Percentiles rank a stretch among this genome's conserved stretches.
Conservation (phyloP, 2,888 invertebrate species). For the Lithosia quadra region DNA sequence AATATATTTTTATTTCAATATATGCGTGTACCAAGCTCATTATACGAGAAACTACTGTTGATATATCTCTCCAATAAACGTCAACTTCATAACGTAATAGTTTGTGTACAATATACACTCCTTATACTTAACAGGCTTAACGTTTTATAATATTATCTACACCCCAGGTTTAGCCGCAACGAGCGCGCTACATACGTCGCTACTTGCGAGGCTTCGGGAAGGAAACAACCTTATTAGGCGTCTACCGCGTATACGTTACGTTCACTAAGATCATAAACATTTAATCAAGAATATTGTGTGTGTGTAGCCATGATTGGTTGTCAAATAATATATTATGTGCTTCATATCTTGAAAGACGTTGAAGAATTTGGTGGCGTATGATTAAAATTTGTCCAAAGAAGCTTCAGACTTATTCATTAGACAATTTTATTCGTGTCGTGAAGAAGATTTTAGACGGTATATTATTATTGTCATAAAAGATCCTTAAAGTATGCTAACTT, state of each 20-base stretch:
- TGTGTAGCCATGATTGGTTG: slow-evolving; percentile 21
- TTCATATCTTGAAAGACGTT: not conserved
- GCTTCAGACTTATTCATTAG: not conserved
- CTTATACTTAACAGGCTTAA: slow-evolving; percentile 51
- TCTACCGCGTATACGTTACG: slow-evolving; percentile 36
- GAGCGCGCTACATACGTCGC: slow-evolving; percentile 23
- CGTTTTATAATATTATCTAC: slow-evolving; percentile 51
- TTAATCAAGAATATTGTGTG: slow-evolving; percentile 46
- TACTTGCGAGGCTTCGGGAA: slow-evolving; percentile 50
- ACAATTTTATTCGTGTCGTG: not conserved
- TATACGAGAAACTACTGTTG: not conserved
- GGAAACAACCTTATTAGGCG: slow-evolving; percentile 51
- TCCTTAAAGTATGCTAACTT: no score
- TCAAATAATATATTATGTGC: slow-evolving; percentile 12
- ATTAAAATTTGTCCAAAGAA: not conserved
- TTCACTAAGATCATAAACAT: slow-evolving; percentile 49
- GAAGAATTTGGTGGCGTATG: not conserved
- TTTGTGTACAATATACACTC: slow-evolving; percentile 20
- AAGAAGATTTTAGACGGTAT: no score
- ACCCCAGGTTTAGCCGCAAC: slow-evolving; percentile 40
- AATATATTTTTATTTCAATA: no score
- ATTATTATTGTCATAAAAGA: no score
- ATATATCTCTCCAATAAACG: slow-evolving; percentile 10
- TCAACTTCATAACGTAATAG: slow-evolving; percentile 11
- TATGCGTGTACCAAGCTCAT: not conserved